Conservation (phyloP, 2,113 vertebrate genomes). For the Hippocampus zosterae region DNA sequence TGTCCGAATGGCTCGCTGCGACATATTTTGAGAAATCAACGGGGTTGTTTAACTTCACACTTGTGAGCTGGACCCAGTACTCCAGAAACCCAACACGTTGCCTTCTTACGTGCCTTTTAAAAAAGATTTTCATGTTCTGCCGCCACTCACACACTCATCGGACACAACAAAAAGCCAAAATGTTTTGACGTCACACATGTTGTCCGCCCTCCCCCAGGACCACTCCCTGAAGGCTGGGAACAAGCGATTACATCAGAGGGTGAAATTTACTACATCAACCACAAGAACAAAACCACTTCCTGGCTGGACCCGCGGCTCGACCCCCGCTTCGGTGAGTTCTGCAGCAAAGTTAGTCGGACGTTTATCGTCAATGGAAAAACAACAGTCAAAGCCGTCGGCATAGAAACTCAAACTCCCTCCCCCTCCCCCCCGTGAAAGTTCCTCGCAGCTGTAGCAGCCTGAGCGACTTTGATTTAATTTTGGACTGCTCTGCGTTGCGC, state of each 20-base stretch:
- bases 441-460: not conserved
- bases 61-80: too few species aligned
- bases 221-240: conserved; percentile 98
- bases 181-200: not conserved
- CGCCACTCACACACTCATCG: too few species aligned
- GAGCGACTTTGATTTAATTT: not conserved
- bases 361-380: not conserved
- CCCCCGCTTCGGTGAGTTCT: conserved; percentile 90
- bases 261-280: conserved; percentile 99
- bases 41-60: too few species aligned
- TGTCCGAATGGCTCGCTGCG: too few species aligned
- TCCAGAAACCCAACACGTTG: too few species aligned
- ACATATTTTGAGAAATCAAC: too few species aligned
- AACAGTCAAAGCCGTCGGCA: not conserved
- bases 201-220: conserved; percentile 77
- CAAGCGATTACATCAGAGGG: conserved; percentile 97
- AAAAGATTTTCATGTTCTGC: too few species aligned
- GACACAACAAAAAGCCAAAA: not conserved
- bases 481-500: not conserved
- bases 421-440: not conserved
- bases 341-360: not conserved
- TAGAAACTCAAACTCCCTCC: not conserved
- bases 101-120: too few species aligned
- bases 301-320: conserved; percentile 98
- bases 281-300: conserved; percentile 99